Percentiles rank a stretch among this genome's conserved stretches.
Conservation (phyloP, 2,797 vertebrate genomes). For the Allobates femoralis region DNA sequence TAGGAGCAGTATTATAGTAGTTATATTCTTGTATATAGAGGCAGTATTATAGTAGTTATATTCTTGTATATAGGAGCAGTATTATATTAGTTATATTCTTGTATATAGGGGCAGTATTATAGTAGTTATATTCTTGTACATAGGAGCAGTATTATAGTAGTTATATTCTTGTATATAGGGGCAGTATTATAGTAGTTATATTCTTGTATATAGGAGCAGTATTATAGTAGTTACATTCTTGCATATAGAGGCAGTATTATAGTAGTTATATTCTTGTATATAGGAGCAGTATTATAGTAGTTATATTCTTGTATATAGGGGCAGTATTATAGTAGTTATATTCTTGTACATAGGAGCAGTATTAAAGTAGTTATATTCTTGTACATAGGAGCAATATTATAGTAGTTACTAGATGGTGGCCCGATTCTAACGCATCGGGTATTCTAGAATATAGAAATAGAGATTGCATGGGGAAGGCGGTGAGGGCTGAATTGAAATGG, state of each 20-base stretch:
- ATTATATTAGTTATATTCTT: conserved; percentile 6
- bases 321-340: conserved; percentile 16
- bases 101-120: not conserved
- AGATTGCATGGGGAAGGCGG: no score
- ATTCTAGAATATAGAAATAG: no score
- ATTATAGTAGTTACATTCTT: conserved; percentile 18
- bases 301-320: conserved; percentile 10
- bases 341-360: not conserved
- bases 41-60: conserved; percentile 11
- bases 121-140: no score
- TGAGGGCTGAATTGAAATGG: no score
- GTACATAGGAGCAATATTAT: not conserved
- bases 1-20: conserved; percentile 7
- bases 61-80: conserved; percentile 7
- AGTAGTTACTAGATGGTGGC: no score
- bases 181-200: conserved; percentile 20
- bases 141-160: conserved; percentile 1
- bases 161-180: not conserved
- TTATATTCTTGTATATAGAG: not conserved
- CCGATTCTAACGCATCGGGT: no score
- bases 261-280: conserved; percentile 7
- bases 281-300: conserved; percentile 7
- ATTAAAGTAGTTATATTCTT: conserved; percentile 15
- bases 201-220: not conserved
- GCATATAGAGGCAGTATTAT: not conserved